These are phyloP conservation scores for Natator depressus DNA, from an alignment of 2,113 vertebrate genomes.

Conservation along the genomic window DNA sequence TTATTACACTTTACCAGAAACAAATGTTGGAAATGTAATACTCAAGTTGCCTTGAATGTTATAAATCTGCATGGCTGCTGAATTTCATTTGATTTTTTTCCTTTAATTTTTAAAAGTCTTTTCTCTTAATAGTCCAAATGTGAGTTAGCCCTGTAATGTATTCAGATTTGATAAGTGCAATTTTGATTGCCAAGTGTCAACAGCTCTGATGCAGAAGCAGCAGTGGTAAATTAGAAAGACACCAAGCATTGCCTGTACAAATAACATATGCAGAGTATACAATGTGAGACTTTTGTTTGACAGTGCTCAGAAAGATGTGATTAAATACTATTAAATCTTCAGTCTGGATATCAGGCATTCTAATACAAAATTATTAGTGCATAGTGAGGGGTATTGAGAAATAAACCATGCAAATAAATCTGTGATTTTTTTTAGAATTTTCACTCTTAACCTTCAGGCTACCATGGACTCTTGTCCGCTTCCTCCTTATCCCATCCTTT, in stretches of 20 bases:
- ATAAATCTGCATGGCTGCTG: neutral
- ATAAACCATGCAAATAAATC: neutral
- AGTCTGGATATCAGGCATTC: neutral
- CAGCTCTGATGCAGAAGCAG: neutral
- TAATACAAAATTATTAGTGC: neutral
- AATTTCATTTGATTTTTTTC: neutral
- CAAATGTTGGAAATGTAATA: neutral
- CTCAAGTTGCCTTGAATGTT: fast-evolving
- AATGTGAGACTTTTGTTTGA: neutral
- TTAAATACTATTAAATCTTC: neutral
- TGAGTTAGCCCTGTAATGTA: neutral
- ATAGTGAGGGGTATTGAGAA: neutral
- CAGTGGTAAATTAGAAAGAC: neutral
- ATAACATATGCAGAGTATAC: neutral
- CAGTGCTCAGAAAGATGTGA: neutral
- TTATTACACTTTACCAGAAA: neutral
- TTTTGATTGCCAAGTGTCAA: neutral
- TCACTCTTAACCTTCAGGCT: neutral
- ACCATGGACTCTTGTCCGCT: neutral
- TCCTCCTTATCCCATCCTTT: neutral
- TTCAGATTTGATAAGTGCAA: neutral
- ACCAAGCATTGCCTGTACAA: neutral
- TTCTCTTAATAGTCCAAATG: neutral
- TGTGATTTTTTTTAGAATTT: neutral
- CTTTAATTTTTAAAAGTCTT: neutral